Evolutionary conservation across 2,888 invertebrate genomes (phyloP), one percentile per base, ranked within the genome.

Genomic region (Leucoptera coffeella): DNA sequence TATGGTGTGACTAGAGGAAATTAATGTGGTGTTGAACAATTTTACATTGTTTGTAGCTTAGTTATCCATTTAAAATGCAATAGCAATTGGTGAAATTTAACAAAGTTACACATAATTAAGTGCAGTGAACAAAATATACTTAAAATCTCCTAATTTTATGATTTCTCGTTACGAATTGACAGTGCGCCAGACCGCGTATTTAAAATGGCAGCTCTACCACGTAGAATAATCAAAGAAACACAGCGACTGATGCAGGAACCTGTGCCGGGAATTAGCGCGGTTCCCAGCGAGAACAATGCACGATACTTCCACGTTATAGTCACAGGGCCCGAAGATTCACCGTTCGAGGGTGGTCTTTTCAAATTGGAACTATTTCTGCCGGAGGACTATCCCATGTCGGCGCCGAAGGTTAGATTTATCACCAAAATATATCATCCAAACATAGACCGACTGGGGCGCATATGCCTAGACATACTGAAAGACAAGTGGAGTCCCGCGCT

Each of bases 391-490:
- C 99, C 99, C 35, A 99, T 99, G 99, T 95, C 96, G 39, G 97
- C 99, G 43, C 99, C 99, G 38, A 99, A 99, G 86, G 97, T 99
- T 67, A 86, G 97, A 57, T 99, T 99, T 78, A 94, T 99, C 67
- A 97, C 99, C 38, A 97, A 96, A 81, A 99, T 99, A 74, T 99
- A 99, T 75, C 99, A 99, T 77, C 99, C 99, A 50, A 99, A 99
- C 73, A 99, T 99, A 67, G 99, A 99, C 77, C 93, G 96, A 75
- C 78, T 99, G 47, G 99, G 99, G 36, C 84, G 99, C 73, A 99
- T 99, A 77, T 99, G 99, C 62, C 75, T 99, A 67, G 99, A 99
- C 71, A 99, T 99, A 59, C 74, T 99, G 46, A 99, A 99, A 81
- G 91, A 90, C 51, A 89, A 89, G 59, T 99, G 99, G 99, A 96